Base-by-base conservation (phyloP, 2,888 invertebrate species). In the Rotaria macrura region DNA sequence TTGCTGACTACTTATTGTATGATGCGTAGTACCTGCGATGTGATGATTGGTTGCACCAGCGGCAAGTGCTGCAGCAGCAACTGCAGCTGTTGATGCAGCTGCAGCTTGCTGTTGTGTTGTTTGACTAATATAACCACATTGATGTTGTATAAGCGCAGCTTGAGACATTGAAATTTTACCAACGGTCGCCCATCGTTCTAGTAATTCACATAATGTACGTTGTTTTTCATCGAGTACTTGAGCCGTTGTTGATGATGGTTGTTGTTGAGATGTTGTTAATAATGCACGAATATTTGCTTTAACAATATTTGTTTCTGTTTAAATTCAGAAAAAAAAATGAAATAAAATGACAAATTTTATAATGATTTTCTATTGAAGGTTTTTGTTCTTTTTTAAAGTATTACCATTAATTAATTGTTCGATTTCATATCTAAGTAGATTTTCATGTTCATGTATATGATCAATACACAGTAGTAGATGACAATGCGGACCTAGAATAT, bases 361-460 rank as follows among this genome's bases (percentile, higher is more conserved):
- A 25, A 2, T 34, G 5, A 12, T 29, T n/a, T 57, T 29, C 3
- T 29, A 49, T 49, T 17, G 49, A 49, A 49, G 17, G 14, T 43
- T 12, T 3, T 12, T 3, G 4, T 49, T 14, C 17, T 9, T 65
- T 34, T 29, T 12, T 34, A 5, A 29, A 3, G 3, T 29, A 6
- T 65, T 34, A 65, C 65, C 65, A 43, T 79, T 79, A 25, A 79
- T 79, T 79, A 79, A 43, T 79, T 79, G 79, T 79, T 79, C 79
- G 43, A 79, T 79, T 79, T 79, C 79, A n/a, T 79, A 79, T n/a
- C 79, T 25, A 25, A 79, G n/a, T 43, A 79, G n/a, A 79, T 79
- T 79, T 79, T 79, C 79, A 79, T 79, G 79, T 79, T 79, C 79
- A 79, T 79, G 79, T 43, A 79, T 79, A 43, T 79, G 79, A 79